Percentiles rank a stretch among this genome's conserved stretches.
Conservation (phyloP, 2,888 invertebrate species). For the Parnassius orleans region DNA sequence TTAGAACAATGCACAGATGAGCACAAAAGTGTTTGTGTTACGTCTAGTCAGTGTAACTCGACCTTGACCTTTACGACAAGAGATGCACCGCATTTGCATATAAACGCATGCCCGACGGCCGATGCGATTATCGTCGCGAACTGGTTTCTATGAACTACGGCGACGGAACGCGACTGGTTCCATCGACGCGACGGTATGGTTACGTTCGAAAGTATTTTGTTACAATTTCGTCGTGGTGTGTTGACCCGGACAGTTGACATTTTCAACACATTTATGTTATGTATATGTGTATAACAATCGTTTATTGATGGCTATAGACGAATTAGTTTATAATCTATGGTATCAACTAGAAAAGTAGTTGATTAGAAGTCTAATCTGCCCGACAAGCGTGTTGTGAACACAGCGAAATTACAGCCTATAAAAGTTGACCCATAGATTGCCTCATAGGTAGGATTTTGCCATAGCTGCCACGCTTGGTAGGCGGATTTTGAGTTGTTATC, state of each 20-base stretch:
- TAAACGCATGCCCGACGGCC: slow-evolving; percentile 50
- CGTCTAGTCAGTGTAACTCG: slow-evolving; percentile 40
- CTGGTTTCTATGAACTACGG: slow-evolving; percentile 50
- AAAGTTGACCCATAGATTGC: no score
- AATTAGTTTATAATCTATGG: no score
- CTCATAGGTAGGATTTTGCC: no score
- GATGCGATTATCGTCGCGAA: slow-evolving; percentile 48
- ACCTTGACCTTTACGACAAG: slow-evolving; percentile 67
- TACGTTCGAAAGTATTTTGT: slow-evolving; percentile 38
- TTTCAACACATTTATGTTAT: no score
- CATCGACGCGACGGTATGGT: slow-evolving; percentile 38
- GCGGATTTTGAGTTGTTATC: no score
- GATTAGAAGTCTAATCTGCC: no score
- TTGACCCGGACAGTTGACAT: no score
- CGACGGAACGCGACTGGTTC: slow-evolving; percentile 49
- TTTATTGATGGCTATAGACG: no score
- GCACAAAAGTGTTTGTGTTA: slow-evolving; percentile 41
- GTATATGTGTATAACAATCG: no score
- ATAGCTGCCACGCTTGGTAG: no score
- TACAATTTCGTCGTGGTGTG: slow-evolving; percentile 7
- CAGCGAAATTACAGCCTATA: slow-evolving; percentile 16
- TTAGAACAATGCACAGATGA: slow-evolving; percentile 18
- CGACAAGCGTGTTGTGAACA: no score
- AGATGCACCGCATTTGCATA: slow-evolving; percentile 74
- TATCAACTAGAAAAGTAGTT: no score